Evolutionary conservation across 2,797 vertebrate species (phyloP), one percentile per base, ranked within the genome.

Genomic region (Platalea minor): DNA sequence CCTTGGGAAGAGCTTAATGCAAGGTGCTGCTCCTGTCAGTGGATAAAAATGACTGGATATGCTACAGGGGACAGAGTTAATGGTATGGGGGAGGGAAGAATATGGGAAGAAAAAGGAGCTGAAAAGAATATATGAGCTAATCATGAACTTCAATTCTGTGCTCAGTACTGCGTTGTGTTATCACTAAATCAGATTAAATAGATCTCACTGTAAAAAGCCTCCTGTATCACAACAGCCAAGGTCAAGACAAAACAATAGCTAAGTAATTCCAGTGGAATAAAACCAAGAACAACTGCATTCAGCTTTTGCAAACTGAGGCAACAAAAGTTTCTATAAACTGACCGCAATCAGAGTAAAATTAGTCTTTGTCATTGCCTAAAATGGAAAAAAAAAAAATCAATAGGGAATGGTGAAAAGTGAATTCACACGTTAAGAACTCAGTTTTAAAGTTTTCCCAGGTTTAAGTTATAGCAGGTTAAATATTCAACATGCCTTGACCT

Each of bases 151-250:
- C 72, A 85, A 25, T 95, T 93, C 63, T 74, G 75, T 64, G 68
- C 75, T 85, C 81, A 95, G 90, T 29, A 74, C 78, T 50, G 43
- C 53, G 70, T 48, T 57, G 43, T 33, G 76, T 72, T 92, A 95
- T 77, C 88, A 82, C 65, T 82, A 90, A 90, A 93, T 88, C 89
- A 94, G 59, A 88, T 89, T 86, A 96, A 94, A 92, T 10, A 82
- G 88, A 91, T 88, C 83, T 86, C 57, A 65, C 84, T 85, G 46
- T 72, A 69, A 77, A 94, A 92, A 85, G 33, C 64, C 74, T 91
- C 75, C 80, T 82, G 80, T 46, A 85, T 57, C 74, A 16, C 57
- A 83, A 80, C 59, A 87, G 74, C 45, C 84, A 94, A 93, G 72
- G 95, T 92, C 93, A 89, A 94, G 93, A 87, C 64, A 92, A 85